phyloP scores from a whole-genome alignment of 30 jellyfish, hydroid and myxozoan genomes.

The Catostylus mosaicus region DNA sequence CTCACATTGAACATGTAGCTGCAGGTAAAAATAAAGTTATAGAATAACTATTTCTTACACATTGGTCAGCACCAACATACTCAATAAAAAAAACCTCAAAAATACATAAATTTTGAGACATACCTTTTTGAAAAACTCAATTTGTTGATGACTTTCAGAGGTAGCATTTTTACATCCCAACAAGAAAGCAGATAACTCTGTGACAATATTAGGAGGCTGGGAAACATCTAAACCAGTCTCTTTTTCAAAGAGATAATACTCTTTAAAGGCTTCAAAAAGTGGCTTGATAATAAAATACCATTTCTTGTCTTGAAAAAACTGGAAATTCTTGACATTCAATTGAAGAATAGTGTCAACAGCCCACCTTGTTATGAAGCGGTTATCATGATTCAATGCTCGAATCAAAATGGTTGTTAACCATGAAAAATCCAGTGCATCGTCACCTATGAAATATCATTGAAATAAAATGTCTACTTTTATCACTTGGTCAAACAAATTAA shows the following conservation, averaged over 20 bases:
- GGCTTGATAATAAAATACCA: constrained; percentile 49
- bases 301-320: constrained; percentile 16
- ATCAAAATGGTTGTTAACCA: constrained; percentile 81
- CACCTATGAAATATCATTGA: constrained; percentile 34
- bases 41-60: too few relatives aligned
- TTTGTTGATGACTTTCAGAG: constrained; percentile 3
- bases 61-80: too few relatives aligned
- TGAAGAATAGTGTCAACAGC: constrained; percentile 71
- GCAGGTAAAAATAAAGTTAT: too few relatives aligned
- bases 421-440: constrained; percentile 41
- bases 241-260: constrained; percentile 43
- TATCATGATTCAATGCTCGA: constrained; percentile 86
- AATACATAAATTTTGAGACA: background rate
- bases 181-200: constrained; percentile 34
- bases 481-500: background rate
- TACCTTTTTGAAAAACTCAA: constrained; percentile 50
- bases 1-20: too few relatives aligned
- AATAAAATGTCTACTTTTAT: too few relatives aligned
- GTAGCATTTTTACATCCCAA: constrained; percentile 30
- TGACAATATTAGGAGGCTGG: constrained; percentile 21
- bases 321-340: constrained; percentile 25
- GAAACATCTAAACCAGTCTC: constrained; percentile 12
- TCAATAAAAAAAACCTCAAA: too few relatives aligned
- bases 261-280: constrained; percentile 53
- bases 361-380: constrained; percentile 72